These are phyloP conservation scores for Epinephelus awoara DNA, from an alignment of 2,797 vertebrate genomes.

Conservation along the genomic window DNA sequence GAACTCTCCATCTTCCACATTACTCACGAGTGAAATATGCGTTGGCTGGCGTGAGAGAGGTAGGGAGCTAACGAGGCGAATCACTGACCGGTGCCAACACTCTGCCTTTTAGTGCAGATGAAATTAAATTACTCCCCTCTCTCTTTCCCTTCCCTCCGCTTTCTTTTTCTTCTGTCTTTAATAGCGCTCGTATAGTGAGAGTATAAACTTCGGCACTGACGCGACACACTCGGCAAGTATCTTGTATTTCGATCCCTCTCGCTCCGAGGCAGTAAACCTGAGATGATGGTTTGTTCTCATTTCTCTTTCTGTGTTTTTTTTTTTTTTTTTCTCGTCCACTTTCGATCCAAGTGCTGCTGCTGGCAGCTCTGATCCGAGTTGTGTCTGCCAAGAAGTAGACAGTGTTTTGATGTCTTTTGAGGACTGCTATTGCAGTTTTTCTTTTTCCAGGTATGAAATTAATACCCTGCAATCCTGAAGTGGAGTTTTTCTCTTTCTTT, in stretches of 20 bases:
- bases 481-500: background rate
- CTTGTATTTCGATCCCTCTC: conserved; percentile 62
- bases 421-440: conserved; percentile 25
- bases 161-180: conserved; percentile 49
- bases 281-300: conserved; percentile 50
- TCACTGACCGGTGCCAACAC: conserved; percentile 67
- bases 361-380: conserved; percentile 37
- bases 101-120: conserved; percentile 72
- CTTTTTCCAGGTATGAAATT: conserved; percentile 60
- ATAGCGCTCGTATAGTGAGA: conserved; percentile 43
- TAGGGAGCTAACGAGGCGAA: conserved; percentile 69
- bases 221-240: conserved; percentile 52
- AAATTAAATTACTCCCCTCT: conserved; percentile 72
- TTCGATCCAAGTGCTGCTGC: conserved; percentile 27
- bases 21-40: conserved; percentile 74
- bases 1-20: conserved; percentile 63
- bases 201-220: conserved; percentile 58
- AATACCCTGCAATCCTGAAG: conserved; percentile 23
- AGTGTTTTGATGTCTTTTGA: conserved; percentile 55
- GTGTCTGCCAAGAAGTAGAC: conserved; percentile 55
- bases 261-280: conserved; percentile 69
- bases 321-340: conserved; percentile 26
- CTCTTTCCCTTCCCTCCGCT: conserved; percentile 50
- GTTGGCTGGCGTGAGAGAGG: conserved; percentile 52
- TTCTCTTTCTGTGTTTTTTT: conserved; percentile 5